Percentiles rank a stretch among this genome's conserved stretches.
Conservation (phyloP, 2,888 invertebrate species). For the Volucella bombylans region DNA sequence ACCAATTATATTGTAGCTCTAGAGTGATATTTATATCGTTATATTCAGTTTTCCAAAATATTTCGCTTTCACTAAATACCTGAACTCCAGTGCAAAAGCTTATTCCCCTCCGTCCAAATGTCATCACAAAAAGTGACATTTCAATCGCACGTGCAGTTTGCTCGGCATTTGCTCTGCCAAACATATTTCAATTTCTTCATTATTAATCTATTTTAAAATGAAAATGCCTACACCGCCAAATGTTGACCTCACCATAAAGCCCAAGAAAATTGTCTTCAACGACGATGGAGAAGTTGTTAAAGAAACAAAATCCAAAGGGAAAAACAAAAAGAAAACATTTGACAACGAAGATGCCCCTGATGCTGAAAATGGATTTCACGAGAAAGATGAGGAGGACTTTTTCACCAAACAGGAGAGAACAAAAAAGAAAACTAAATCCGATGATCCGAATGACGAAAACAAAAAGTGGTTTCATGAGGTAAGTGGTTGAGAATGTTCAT, state of each 20-base stretch:
- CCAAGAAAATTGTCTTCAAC: constrained; percentile 79
- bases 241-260: constrained; percentile 60
- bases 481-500: constrained; percentile 59
- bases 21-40: no score
- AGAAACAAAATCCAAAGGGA: constrained; percentile 66
- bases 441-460: constrained; percentile 74
- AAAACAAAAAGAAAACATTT: constrained; percentile 65
- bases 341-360: constrained; percentile 45
- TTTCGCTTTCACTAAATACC: background rate
- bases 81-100: constrained; percentile 33
- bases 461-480: constrained; percentile 81
- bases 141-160: constrained; percentile 54
- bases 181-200: background rate
- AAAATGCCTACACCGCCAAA: constrained; percentile 53
- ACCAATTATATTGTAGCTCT: no score
- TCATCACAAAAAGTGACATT: constrained; percentile 65
- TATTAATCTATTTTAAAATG: constrained; percentile 6
- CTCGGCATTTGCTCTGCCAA: constrained; percentile 39
- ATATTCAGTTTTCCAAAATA: background rate
- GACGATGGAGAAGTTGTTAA: constrained; percentile 76
- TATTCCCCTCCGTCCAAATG: constrained; percentile 50
- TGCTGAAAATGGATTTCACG: constrained; percentile 8
- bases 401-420: constrained; percentile 75
- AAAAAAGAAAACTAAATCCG: constrained; percentile 70
- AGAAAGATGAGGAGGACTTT: constrained; percentile 75